Evolutionary conservation across 2,888 invertebrate genomes (phyloP), one percentile per base, ranked within the genome.

Genomic region (Cantharis rufa): DNA sequence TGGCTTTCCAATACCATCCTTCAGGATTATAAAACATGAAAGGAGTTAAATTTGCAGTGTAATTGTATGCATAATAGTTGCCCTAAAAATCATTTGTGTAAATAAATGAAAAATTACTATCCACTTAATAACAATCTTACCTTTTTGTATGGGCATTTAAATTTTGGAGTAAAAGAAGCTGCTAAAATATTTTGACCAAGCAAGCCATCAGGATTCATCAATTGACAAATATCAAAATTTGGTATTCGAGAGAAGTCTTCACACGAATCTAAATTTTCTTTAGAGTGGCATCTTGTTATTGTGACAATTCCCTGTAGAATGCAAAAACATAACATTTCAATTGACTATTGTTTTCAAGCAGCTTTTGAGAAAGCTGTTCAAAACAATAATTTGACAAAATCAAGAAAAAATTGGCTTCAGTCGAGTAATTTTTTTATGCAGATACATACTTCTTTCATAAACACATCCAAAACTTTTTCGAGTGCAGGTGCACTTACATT

Each of bases 191-290:
- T 21, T 66, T 18, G 64, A 24, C 16, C n/a, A 2, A 66, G 0
- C 10, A 66, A 18, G 9, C 21, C 13, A 21, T n/a, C 21, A 2
- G 64, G 21, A 24, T 66, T 24, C n/a, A 66, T 66, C 7, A 66
- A 2, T 11, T 21, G 4, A 13, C 64, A 66, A 66, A 21, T 21
- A 15, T 15, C 9, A 21, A 66, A 24, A 21, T 66, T 21, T 66
- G 13, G 13, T 1, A 21, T n/a, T 21, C 10, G 2, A 9, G 21
- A 9, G 21, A 1, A 66, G 5, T 66, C 21, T 27, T 72, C 72
- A 32, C 72, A 72, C 1, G 72, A 61, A 69, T 72, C 48, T 16
- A 72, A 16, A 16, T 72, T 72, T 62, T 72, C 72, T 27, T 32
- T 27, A 27, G 21, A 61, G 7, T 68, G 18, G 4, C 72, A 72